Evolutionary conservation across 2,113 vertebrate species (phyloP).

Genomic region (Zapus hudsonius): DNA sequence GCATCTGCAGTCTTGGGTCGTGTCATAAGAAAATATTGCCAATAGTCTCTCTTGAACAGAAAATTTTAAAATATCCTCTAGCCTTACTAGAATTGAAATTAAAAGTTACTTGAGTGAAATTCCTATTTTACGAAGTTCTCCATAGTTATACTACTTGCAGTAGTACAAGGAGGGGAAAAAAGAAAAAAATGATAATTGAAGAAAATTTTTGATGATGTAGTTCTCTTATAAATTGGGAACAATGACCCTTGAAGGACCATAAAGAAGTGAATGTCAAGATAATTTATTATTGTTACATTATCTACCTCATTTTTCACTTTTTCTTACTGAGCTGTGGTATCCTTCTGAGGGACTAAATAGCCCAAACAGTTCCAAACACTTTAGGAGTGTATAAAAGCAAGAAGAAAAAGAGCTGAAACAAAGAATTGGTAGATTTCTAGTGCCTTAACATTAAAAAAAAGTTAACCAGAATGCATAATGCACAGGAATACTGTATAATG

Average conservation of each 20-base stretch:
- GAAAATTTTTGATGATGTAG: slow-evolving; percentile 91
- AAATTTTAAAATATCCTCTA: neutral
- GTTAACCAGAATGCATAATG: neutral
- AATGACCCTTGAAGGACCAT: slow-evolving; percentile 93
- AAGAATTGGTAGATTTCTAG: slow-evolving; percentile 44
- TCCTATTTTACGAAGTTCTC: slow-evolving; percentile 53
- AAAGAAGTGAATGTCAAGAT: slow-evolving; percentile 92
- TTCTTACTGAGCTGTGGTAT: slow-evolving; percentile 85
- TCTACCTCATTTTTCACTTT: slow-evolving; percentile 88
- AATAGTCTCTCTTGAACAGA: neutral
- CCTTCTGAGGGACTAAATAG: slow-evolving; percentile 81
- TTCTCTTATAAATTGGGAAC: slow-evolving; percentile 92
- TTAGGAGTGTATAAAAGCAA: slow-evolving; percentile 17
- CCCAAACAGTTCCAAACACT: slow-evolving; percentile 83
- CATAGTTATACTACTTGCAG: slow-evolving; percentile 84
- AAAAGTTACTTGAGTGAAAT: neutral
- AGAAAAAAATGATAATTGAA: slow-evolving; percentile 89
- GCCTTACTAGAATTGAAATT: neutral
- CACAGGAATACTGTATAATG: neutral
- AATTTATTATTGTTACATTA: slow-evolving; percentile 92
- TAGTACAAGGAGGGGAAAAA: slow-evolving; percentile 64
- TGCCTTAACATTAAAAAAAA: neutral
- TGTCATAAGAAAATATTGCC: neutral
- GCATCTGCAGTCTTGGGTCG: neutral
- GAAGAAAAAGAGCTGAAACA: slow-evolving; percentile 58